These are phyloP conservation scores for Drosophila mojavensis DNA, from an alignment of 1,140 invertebrate genomes.

Conservation along the genomic window DNA sequence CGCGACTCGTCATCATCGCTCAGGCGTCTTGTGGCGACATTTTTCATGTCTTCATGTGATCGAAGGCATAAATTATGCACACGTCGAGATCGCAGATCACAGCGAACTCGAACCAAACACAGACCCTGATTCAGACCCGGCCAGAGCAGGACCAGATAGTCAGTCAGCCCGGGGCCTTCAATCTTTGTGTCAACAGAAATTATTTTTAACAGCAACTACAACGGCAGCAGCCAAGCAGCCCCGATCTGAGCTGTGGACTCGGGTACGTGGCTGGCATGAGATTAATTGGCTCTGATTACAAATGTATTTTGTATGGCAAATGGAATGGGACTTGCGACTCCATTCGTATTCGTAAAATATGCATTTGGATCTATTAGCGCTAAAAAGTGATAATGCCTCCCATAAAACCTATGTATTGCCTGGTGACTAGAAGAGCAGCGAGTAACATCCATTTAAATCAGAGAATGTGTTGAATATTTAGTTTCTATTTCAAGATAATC, in stretches of 20 bases:
- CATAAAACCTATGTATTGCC: conserved; percentile 47
- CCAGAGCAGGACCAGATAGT: conserved; percentile 2
- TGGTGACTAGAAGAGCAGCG: conserved; percentile 1
- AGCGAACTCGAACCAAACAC: conserved; percentile 8
- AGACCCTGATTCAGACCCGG: neutral
- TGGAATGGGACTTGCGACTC: conserved; percentile 41
- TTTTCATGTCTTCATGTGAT: conserved; percentile 81
- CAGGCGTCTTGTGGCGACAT: conserved; percentile 76
- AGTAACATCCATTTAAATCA: neutral
- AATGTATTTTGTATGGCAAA: conserved; percentile 72
- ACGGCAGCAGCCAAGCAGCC: conserved; percentile 25
- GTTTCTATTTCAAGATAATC: too few relatives aligned
- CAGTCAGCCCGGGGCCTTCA: conserved; percentile 58
- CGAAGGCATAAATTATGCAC: conserved; percentile 80
- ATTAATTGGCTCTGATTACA: conserved; percentile 80
- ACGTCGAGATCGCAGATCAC: conserved; percentile 49
- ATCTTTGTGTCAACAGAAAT: conserved; percentile 82
- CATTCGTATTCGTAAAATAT: conserved; percentile 69
- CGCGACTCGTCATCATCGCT: conserved; percentile 66
- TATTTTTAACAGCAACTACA: conserved; percentile 77
- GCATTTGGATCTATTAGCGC: conserved; percentile 75
- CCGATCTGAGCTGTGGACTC: conserved; percentile 25
- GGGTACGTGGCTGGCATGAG: conserved; percentile 42
- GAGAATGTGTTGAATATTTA: conserved; percentile 5
- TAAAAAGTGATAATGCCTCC: conserved; percentile 70